phyloP scores from a whole-genome alignment of 2,797 vertebrate species.

The Sardinella longiceps region DNA sequence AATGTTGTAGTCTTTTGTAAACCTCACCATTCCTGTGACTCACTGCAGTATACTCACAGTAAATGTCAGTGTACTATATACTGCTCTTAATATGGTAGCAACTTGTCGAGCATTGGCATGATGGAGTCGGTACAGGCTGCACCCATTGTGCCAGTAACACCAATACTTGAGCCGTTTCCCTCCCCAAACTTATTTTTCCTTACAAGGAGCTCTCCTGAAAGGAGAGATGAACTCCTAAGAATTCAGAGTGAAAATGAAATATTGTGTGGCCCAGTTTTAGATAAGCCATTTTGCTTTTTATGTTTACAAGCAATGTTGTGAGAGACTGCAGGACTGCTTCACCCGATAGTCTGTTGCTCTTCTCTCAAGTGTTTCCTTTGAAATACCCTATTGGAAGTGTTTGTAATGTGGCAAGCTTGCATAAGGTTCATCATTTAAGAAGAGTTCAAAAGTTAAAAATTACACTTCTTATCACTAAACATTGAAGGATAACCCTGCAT shows the following conservation, averaged over 20 bases:
- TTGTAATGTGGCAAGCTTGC: neutral
- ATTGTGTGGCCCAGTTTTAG: neutral
- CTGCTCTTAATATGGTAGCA: conserved; percentile 11
- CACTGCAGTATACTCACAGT: neutral
- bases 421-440: neutral
- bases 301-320: neutral
- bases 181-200: neutral
- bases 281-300: conserved; percentile 5
- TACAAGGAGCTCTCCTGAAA: conserved; percentile 5
- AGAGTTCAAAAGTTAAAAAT: neutral
- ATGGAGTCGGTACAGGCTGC: neutral
- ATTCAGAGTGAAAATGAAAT: neutral
- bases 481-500: neutral
- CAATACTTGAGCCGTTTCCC: neutral
- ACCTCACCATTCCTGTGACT: neutral
- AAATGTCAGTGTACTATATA: neutral
- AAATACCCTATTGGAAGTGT: neutral
- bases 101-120: neutral
- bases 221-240: neutral
- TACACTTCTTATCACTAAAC: neutral
- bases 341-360: neutral
- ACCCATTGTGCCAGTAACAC: neutral
- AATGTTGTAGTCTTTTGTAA: no score
- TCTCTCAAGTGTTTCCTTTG: no score
- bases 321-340: neutral